Evolutionary conservation across 2,113 vertebrate genomes (phyloP).

Genomic region (Ondatra zibethicus): DNA sequence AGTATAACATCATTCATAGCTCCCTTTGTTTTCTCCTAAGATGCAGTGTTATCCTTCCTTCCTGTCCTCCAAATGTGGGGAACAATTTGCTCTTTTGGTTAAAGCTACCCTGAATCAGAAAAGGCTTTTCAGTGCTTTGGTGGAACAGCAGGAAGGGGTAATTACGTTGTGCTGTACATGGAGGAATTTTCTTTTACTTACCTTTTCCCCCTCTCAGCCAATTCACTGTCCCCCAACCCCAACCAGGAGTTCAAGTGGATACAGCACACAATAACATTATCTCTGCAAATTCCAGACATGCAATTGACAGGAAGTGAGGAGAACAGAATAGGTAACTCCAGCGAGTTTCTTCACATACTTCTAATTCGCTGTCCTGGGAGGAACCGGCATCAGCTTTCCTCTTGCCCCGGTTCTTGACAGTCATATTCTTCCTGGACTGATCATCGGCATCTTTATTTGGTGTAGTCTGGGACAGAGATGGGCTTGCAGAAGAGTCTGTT

Average conservation of each 20-base stretch:
- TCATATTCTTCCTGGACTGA: constrained; percentile 91
- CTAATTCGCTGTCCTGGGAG: constrained; percentile 93
- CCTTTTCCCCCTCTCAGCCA: constrained; percentile 37
- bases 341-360: constrained; percentile 86
- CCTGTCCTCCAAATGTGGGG: neutral
- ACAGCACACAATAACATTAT: neutral
- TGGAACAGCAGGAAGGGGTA: constrained; percentile 15
- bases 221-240: neutral
- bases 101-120: constrained; percentile 1
- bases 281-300: constrained; percentile 24
- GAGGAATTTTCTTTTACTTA: neutral
- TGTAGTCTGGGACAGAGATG: constrained; percentile 84
- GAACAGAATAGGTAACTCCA: constrained; percentile 30
- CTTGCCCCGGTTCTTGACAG: constrained; percentile 95
- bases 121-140: constrained; percentile 26
- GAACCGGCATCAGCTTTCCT: constrained; percentile 93
- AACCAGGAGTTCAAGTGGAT: neutral
- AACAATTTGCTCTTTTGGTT: constrained; percentile 22
- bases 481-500: constrained; percentile 86
- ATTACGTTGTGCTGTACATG: neutral
- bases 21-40: constrained; percentile 4
- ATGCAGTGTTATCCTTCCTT: neutral
- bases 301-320: constrained; percentile 5
- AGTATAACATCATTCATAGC: neutral
- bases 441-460: constrained; percentile 94